phyloP scores from a whole-genome alignment of 1,140 invertebrate species.

The Zaprionus ghesquierei region DNA sequence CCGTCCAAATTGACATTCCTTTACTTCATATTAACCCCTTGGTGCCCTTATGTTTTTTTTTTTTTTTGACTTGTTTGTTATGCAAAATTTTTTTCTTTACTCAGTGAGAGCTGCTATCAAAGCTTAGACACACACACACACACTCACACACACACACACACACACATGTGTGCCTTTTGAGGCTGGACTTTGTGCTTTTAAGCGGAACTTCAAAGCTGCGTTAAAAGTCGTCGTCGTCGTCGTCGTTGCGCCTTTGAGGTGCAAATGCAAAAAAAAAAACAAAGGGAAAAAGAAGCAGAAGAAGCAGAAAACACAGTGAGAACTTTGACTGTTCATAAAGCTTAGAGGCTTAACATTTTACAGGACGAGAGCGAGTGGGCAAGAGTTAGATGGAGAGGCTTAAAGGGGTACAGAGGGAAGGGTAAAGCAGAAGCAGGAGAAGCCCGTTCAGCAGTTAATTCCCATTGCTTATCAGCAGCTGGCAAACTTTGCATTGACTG shows the following conservation, averaged over 20 bases:
- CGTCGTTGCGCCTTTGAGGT: conserved; percentile 17
- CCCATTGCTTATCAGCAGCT: conserved; percentile 54
- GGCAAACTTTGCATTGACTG: conserved; percentile 50
- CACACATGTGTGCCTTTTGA: conserved; percentile 26
- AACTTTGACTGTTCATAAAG: conserved; percentile 36
- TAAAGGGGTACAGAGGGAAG: background rate
- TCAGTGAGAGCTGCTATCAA: background rate
- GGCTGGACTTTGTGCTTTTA: conserved; percentile 37
- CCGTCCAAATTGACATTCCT: conserved; percentile 18
- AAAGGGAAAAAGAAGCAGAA: background rate
- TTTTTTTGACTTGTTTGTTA: background rate
- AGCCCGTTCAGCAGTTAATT: conserved; percentile 37
- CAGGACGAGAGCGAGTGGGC: background rate
- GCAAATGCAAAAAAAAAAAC: background rate
- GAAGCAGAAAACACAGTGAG: background rate
- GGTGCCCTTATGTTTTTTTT: background rate
- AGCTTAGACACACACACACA: background rate
- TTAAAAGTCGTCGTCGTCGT: conserved; percentile 20
- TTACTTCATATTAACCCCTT: conserved; percentile 1
- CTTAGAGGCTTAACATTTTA: conserved; percentile 28
- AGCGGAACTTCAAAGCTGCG: conserved; percentile 46
- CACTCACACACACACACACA: background rate
- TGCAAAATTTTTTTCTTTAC: background rate
- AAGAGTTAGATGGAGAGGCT: background rate
- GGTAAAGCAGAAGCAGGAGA: background rate